These are phyloP conservation scores for Pyrocephalus nanus DNA, from an alignment of 2,797 vertebrate genomes.

Conservation along the genomic window DNA sequence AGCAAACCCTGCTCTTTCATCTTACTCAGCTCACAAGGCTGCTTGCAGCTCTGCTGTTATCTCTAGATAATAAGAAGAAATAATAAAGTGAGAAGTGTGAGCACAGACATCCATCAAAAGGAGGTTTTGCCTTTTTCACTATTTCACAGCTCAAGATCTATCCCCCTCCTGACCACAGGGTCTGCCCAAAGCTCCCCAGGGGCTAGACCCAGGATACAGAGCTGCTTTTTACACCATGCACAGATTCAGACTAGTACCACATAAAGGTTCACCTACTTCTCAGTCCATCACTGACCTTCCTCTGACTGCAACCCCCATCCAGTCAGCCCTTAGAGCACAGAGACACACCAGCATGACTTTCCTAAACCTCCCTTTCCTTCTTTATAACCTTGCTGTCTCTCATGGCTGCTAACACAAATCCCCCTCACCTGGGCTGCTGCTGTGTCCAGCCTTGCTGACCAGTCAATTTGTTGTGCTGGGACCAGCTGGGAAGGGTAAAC, in stretches of 20 bases:
- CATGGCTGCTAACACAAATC: not conserved
- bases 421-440: not conserved
- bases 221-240: not conserved
- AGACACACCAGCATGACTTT: accelerated
- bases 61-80: not conserved
- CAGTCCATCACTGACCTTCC: not conserved
- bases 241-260: not conserved
- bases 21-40: not conserved
- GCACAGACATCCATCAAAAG: accelerated
- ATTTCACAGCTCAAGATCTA: not conserved
- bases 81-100: not conserved
- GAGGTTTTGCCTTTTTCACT: not conserved
- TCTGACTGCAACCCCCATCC: not conserved
- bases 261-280: not conserved
- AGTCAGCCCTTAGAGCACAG: not conserved
- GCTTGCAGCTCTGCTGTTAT: not conserved
- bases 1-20: not conserved
- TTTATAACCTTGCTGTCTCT: not conserved
- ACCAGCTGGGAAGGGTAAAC: not conserved
- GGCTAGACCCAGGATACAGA: accelerated
- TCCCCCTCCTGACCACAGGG: accelerated
- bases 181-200: not conserved
- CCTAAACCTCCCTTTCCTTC: accelerated
- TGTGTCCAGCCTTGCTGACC: not conserved
- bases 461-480: not conserved